phyloP scores from a whole-genome alignment of 2,888 invertebrate species.

The Serripes groenlandicus region DNA sequence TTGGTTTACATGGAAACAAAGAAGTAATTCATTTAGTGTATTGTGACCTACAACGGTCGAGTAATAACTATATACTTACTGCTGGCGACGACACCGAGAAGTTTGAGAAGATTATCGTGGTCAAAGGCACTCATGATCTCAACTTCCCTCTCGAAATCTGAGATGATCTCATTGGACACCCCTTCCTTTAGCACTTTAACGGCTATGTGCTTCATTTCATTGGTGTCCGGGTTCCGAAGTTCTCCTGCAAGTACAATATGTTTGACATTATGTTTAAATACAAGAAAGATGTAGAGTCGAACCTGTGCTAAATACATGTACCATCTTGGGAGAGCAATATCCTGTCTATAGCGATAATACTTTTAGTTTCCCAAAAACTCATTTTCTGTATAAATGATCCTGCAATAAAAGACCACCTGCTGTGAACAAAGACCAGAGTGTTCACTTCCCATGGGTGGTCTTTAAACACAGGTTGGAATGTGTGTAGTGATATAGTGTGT shows the following conservation, averaged over 20 bases:
- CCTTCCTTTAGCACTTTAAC: constrained; percentile 84
- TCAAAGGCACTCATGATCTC: constrained; percentile 86
- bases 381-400: too few species aligned
- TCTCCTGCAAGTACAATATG: not conserved
- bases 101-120: constrained; percentile 85
- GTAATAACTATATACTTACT: constrained; percentile 87
- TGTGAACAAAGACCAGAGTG: too few species aligned
- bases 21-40: too few species aligned
- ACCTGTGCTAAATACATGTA: too few species aligned
- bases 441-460: too few species aligned
- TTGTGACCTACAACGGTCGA: not conserved
- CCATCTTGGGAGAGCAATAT: too few species aligned
- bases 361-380: too few species aligned
- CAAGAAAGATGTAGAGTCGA: too few species aligned
- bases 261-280: not conserved
- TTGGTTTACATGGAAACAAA: not conserved
- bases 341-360: too few species aligned
- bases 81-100: constrained; percentile 89
- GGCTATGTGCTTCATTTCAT: constrained; percentile 69
- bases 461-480: too few species aligned
- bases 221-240: not conserved
- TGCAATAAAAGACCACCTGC: too few species aligned
- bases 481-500: too few species aligned
- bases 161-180: constrained; percentile 87
- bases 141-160: constrained; percentile 87